Evolutionary conservation across 2,113 vertebrate species (phyloP), one percentile per base, ranked within the genome.

Genomic region (Laterallus jamaicensis): DNA sequence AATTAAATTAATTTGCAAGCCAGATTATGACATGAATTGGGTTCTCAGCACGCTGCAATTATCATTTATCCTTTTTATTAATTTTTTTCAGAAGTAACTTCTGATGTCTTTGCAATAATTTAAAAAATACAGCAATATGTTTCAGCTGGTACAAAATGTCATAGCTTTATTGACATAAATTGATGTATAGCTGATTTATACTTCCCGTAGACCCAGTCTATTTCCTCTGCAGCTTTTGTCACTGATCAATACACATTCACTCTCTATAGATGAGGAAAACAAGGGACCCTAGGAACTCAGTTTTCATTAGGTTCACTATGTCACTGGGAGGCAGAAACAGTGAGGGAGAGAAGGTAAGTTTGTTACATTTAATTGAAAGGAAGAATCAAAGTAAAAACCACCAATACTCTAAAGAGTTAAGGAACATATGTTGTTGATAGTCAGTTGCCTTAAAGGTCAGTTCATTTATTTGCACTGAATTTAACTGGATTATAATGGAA

Each of bases 401-500:
- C 3, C 19, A 74, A 29, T 37, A 66, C 32, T 52, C n/a, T 70
- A 22, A 89, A 87, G n/a, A 56, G 66, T 87, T 92, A 92, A 89
- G n/a, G 26, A 50, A 12, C 12, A 58, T 32, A 55, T 21, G 19
- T 12, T 71, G 49, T 15, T 81, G 22, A 28, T 44, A 77, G 31
- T 44, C 40, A 54, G 32, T 50, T 87, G 6, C 20, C 12, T 39
- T 29, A 79, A 58, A 86, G 9, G 18, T 78, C 17, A 56, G n/a
- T 42, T 67, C 3, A 66, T 49, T 68, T 83, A 31, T 86, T 92
- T 77, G 9, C 20, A 31, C 8, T 66, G 31, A 31, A 10, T 83
- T 95, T 93, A 74, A 82, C 21, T 89, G 70, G 15, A 69, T 79
- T 86, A 32, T 82, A 96, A 82, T 76, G 9, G 31, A 79, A 96